These are phyloP conservation scores for Cepaea nemoralis DNA, from an alignment of 1,140 invertebrate species.

Conservation along the genomic window DNA sequence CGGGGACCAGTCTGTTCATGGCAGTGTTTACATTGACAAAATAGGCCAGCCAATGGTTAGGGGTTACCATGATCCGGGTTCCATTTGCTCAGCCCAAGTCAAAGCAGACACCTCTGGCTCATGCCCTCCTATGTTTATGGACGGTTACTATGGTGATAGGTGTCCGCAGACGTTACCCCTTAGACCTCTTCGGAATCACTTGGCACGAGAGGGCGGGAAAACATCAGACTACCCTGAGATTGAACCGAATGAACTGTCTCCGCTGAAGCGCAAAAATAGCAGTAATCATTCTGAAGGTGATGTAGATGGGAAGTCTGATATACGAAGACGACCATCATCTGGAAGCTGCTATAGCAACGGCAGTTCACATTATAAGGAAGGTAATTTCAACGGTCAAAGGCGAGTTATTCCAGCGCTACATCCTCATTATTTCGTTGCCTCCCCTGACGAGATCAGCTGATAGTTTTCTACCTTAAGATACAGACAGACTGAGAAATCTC, in stretches of 20 bases:
- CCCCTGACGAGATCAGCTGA: slow-evolving; percentile 31
- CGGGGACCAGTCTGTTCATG: slow-evolving; percentile 10
- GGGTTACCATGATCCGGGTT: not conserved
- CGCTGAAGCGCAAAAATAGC: slow-evolving; percentile 5
- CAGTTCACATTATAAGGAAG: slow-evolving; percentile 35
- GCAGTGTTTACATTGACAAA: not conserved
- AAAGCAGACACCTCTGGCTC: not conserved
- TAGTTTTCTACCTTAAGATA: not conserved
- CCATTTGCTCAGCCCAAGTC: not conserved
- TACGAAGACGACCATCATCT: slow-evolving; percentile 40
- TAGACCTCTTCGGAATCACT: slow-evolving; percentile 35
- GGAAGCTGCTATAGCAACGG: slow-evolving; percentile 42
- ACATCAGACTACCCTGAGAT: not conserved
- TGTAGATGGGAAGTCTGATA: not conserved
- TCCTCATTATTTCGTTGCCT: slow-evolving; percentile 45
- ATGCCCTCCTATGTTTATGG: slow-evolving; percentile 30
- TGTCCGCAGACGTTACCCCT: slow-evolving; percentile 44
- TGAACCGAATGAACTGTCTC: slow-evolving; percentile 12
- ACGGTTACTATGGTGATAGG: slow-evolving; percentile 46
- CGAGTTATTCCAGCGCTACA: slow-evolving; percentile 45
- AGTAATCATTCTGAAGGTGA: slow-evolving; percentile 7
- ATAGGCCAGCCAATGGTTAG: not conserved
- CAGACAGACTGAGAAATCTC: not conserved
- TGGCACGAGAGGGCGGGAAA: not conserved
- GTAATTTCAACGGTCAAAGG: slow-evolving; percentile 35